Conservation (phyloP, 2,113 vertebrate species). For the Oreochromis spilurus region DNA sequence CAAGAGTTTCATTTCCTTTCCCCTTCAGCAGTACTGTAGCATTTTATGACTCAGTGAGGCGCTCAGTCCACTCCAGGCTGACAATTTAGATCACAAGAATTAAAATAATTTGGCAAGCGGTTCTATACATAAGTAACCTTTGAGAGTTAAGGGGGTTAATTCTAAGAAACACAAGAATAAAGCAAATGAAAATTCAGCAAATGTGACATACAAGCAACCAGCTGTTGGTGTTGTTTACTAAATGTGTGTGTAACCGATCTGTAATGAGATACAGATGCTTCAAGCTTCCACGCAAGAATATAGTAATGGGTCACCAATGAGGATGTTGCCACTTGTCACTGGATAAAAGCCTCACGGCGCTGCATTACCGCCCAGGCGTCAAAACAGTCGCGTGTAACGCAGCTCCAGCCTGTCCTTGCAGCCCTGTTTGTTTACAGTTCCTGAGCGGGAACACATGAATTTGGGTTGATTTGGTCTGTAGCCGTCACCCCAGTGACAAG, state of each 20-base stretch:
- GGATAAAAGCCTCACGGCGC: neutral
- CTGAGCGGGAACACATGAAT: conserved; percentile 32
- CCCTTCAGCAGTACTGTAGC: neutral
- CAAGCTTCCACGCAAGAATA: neutral
- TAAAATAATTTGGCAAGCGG: neutral
- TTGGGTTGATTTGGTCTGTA: conserved; percentile 11
- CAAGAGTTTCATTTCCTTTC: neutral
- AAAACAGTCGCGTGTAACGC: neutral
- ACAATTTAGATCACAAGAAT: neutral
- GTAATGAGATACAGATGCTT: neutral
- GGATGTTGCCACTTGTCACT: neutral
- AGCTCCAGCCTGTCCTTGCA: neutral
- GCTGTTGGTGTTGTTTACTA: neutral
- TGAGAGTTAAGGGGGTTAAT: neutral
- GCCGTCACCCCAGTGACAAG: conserved; percentile 22
- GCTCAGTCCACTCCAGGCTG: neutral
- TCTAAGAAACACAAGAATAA: neutral
- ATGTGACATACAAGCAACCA: neutral
- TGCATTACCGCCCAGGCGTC: neutral
- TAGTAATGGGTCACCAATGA: neutral
- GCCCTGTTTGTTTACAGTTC: conserved; percentile 46
- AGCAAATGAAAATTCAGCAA: neutral
- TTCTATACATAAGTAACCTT: neutral
- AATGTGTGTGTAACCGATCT: neutral
- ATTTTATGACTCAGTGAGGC: neutral